phyloP scores from a whole-genome alignment of 2,113 vertebrate genomes.

The Prinia subflava region DNA sequence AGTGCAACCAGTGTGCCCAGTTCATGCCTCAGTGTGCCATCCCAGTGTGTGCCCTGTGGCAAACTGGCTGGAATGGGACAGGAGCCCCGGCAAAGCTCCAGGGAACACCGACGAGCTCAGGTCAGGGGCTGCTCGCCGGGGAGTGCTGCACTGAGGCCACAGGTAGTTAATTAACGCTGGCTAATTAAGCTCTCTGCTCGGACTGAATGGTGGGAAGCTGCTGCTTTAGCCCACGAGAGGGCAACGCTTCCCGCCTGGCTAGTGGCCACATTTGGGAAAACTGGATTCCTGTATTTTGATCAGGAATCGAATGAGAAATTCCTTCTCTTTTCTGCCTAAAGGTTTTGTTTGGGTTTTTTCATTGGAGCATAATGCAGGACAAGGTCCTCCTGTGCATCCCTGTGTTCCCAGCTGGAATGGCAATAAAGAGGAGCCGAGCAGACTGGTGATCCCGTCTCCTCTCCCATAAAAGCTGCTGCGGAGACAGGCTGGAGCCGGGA shows the following conservation, averaged over 20 bases:
- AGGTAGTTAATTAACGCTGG: neutral
- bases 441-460: neutral
- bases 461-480: neutral
- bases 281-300: accelerated
- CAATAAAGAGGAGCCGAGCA: neutral
- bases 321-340: neutral
- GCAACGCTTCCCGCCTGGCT: neutral
- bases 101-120: neutral
- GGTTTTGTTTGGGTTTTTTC: neutral
- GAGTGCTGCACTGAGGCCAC: neutral
- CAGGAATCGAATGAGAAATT: accelerated
- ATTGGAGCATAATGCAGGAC: accelerated
- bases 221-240: conserved; percentile 15
- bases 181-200: neutral
- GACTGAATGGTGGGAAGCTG: neutral
- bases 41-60: neutral
- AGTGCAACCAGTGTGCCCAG: too few species aligned
- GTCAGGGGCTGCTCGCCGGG: accelerated
- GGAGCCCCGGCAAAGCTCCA: neutral
- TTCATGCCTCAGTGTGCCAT: too few species aligned
- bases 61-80: neutral
- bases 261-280: neutral
- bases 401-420: accelerated
- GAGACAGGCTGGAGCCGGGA: neutral
- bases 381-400: neutral